Percentiles rank a stretch among this genome's conserved stretches.
phyloP scores from a whole-genome alignment of 2,113 vertebrate species.

The Campylomormyrus numenius region DNA sequence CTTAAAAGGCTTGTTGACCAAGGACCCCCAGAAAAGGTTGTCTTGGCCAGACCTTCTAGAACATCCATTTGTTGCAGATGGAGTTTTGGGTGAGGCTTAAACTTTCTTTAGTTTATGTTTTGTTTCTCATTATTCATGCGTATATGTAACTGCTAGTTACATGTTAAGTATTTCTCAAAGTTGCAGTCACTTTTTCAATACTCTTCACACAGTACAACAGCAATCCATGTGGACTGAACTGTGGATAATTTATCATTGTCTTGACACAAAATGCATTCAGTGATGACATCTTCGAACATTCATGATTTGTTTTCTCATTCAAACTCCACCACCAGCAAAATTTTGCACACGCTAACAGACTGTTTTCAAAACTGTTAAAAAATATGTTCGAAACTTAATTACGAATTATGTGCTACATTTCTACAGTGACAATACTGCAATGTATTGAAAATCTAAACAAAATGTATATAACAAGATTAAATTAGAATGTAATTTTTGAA shows the following conservation, averaged over 20 bases:
- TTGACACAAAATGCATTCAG: not conserved
- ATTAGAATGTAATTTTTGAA: not conserved
- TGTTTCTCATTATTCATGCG: not conserved
- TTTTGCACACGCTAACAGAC: not conserved
- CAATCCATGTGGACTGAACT: not conserved
- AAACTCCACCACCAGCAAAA: not conserved
- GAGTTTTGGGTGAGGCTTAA: slow-evolving; percentile 67
- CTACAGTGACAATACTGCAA: not conserved
- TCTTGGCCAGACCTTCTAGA: slow-evolving; percentile 84
- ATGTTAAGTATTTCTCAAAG: not conserved
- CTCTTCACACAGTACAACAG: not conserved
- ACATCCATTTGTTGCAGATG: slow-evolving; percentile 85
- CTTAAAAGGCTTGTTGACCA: slow-evolving; percentile 84
- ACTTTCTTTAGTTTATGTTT: not conserved
- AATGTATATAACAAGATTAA: not conserved
- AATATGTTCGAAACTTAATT: not conserved
- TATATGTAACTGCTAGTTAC: not conserved
- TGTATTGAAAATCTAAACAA: not conserved
- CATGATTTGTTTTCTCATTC: not conserved
- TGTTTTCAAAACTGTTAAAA: not conserved
- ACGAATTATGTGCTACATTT: not conserved
- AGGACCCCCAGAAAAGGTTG: slow-evolving; percentile 78
- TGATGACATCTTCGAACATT: not conserved
- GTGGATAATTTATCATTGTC: not conserved
- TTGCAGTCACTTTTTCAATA: not conserved